Conservation (phyloP, 2,888 invertebrate species). For the Drosophila vallismaia region DNA sequence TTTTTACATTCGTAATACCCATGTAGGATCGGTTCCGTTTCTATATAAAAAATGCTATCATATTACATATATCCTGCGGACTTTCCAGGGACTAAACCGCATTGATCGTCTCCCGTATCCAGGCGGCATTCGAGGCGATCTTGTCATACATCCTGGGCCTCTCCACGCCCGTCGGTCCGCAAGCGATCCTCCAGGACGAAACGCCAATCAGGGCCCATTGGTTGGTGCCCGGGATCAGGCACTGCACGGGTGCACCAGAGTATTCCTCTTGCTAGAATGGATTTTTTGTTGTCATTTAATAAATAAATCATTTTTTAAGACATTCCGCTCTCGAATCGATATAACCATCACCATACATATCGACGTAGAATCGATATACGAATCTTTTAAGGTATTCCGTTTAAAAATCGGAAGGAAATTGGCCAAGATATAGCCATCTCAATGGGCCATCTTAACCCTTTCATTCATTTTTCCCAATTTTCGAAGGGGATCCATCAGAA, state of each 20-base stretch:
- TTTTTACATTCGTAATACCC: slow-evolving; percentile 37
- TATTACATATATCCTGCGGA: not conserved
- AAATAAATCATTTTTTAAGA: not conserved
- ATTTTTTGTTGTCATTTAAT: not conserved
- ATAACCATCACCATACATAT: too few relatives aligned
- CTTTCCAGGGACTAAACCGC: slow-evolving; percentile 64
- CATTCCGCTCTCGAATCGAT: too few relatives aligned
- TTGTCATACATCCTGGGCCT: slow-evolving; percentile 93
- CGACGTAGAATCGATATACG: too few relatives aligned
- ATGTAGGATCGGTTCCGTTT: slow-evolving; percentile 28
- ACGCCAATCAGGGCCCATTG: slow-evolving; percentile 93
- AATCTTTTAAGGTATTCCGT: not conserved
- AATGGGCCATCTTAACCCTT: not conserved
- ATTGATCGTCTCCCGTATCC: slow-evolving; percentile 92
- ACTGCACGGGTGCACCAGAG: slow-evolving; percentile 94
- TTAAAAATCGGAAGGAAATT: not conserved
- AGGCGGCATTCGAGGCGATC: slow-evolving; percentile 92
- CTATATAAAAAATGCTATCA: slow-evolving; percentile 28
- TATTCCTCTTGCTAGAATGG: slow-evolving; percentile 91
- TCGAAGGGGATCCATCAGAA: not conserved
- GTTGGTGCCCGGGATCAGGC: slow-evolving; percentile 88
- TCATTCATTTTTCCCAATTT: not conserved
- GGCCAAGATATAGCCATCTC: not conserved
- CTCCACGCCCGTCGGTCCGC: slow-evolving; percentile 90
- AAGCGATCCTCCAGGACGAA: slow-evolving; percentile 94